Conservation (phyloP, 2,113 vertebrate genomes). For the Gobiocypris rarus region DNA sequence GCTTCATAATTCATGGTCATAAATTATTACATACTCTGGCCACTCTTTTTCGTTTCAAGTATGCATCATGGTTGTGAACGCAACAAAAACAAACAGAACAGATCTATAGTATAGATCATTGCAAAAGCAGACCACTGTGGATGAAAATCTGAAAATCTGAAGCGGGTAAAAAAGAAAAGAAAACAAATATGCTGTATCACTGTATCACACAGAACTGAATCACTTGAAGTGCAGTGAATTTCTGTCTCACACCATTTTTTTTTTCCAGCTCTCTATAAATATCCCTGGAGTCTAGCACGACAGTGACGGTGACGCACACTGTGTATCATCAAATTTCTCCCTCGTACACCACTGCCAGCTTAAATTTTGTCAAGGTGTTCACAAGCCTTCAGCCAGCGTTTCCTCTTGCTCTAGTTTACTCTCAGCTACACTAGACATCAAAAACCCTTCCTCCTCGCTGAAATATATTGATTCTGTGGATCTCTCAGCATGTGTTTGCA, state of each 20-base stretch:
- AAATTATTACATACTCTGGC: background rate
- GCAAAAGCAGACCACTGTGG: background rate
- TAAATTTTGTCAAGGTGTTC: conserved; percentile 39
- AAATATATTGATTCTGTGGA: background rate
- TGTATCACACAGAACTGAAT: conserved; percentile 8
- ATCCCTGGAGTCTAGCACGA: conserved; percentile 35
- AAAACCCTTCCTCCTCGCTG: background rate
- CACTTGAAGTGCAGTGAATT: conserved; percentile 18
- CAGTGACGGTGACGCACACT: conserved; percentile 35
- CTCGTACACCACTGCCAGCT: conserved; percentile 31
- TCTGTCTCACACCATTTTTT: conserved; percentile 10
- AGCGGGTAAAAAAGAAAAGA: background rate
- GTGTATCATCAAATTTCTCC: conserved; percentile 42
- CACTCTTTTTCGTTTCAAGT: background rate
- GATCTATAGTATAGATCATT: conserved; percentile 8
- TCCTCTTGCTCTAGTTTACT: conserved; percentile 5
- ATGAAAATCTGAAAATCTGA: background rate
- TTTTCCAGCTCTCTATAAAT: conserved; percentile 36
- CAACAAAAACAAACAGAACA: conserved; percentile 13
- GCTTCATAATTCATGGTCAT: conserved; percentile 29
- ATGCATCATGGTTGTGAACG: background rate
- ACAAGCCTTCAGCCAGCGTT: conserved; percentile 13
- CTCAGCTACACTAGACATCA: conserved; percentile 15
- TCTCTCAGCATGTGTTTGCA: background rate
- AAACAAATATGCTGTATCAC: background rate